Conservation (phyloP, 2,797 vertebrate genomes). For the Sylvilagus floridanus region DNA sequence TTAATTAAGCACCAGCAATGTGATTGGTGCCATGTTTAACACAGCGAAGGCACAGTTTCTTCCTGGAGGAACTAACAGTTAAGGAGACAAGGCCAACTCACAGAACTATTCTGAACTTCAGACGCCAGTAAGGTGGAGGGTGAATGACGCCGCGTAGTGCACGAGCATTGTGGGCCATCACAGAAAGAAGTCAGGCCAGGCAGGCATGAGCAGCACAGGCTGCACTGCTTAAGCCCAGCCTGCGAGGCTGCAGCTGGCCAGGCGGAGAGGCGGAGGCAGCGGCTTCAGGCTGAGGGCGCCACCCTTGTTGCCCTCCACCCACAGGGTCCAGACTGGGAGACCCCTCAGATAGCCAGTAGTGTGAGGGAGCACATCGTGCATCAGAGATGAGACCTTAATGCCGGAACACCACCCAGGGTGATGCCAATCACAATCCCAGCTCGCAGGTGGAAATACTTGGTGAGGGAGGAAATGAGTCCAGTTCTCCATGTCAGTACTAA, state of each 20-base stretch:
- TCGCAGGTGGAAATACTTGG: background rate
- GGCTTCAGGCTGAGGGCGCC: background rate
- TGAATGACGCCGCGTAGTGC: background rate
- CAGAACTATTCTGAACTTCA: background rate
- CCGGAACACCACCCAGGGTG: rapidly evolving
- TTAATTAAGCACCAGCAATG: background rate
- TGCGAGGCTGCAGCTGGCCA: background rate
- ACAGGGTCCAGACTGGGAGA: background rate
- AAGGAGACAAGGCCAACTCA: background rate
- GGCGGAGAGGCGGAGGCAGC: rapidly evolving
- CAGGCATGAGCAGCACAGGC: background rate
- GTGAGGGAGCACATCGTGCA: background rate
- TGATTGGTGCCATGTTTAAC: background rate
- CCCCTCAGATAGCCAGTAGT: too few species aligned
- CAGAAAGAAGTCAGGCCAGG: background rate
- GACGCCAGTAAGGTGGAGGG: background rate
- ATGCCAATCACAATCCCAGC: background rate
- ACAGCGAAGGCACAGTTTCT: background rate
- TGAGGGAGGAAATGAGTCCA: background rate
- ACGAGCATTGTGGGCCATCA: background rate
- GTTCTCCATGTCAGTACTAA: background rate
- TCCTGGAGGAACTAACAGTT: background rate
- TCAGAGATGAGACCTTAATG: background rate
- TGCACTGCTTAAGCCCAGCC: background rate
- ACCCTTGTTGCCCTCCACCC: rapidly evolving